Conservation (phyloP, 2,113 vertebrate species). For the Alexandromys fortis region DNA sequence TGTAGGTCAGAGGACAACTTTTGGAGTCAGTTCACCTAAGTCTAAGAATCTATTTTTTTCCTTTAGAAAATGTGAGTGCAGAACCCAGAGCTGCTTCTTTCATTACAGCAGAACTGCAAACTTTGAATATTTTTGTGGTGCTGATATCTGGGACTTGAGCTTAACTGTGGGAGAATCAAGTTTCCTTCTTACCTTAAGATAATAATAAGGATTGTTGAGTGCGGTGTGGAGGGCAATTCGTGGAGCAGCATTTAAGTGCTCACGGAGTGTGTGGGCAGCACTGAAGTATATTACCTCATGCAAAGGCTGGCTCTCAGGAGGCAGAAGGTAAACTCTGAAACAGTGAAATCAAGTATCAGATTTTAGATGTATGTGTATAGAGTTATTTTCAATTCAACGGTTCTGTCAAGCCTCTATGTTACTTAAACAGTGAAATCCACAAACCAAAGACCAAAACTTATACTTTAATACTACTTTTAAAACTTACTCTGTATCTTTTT, state of each 20-base stretch:
- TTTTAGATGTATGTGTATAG: neutral
- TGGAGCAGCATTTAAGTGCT: slow-evolving; percentile 93
- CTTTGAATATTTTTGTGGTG: neutral
- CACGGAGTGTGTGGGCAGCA: slow-evolving; percentile 88
- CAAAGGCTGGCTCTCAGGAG: slow-evolving; percentile 91
- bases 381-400: slow-evolving; percentile 3
- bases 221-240: slow-evolving; percentile 94
- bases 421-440: slow-evolving; percentile 50
- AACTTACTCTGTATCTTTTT: neutral
- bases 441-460: slow-evolving; percentile 44
- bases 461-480: neutral
- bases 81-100: neutral
- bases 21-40: neutral
- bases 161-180: neutral
- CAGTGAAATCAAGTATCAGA: slow-evolving; percentile 19
- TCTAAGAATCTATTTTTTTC: neutral
- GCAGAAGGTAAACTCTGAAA: slow-evolving; percentile 90
- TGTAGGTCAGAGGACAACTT: neutral
- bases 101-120: neutral
- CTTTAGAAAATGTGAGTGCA: neutral
- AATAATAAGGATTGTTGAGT: slow-evolving; percentile 92
- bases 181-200: slow-evolving; percentile 91
- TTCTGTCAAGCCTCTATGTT: slow-evolving; percentile 15
- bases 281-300: slow-evolving; percentile 93
- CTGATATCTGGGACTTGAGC: neutral